phyloP scores from a whole-genome alignment of 2,113 vertebrate genomes.

The Caranx melampygus region DNA sequence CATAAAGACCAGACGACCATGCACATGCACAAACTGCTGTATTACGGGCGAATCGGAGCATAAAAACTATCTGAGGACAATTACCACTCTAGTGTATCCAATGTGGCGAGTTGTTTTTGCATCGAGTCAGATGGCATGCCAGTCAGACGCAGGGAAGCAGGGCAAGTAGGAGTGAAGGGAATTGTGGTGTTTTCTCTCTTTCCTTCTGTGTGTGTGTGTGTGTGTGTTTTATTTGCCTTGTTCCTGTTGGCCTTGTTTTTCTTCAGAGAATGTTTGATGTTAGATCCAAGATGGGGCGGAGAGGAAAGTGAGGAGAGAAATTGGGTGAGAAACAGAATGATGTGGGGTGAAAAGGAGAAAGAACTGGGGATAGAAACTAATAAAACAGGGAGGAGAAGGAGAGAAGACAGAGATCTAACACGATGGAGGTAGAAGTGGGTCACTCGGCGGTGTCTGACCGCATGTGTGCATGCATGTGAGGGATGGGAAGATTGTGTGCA shows the following conservation, averaged over 20 bases:
- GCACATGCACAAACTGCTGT: not conserved
- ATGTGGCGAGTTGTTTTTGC: conserved; percentile 52
- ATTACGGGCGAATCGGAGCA: conserved; percentile 24
- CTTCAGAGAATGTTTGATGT: conserved; percentile 74
- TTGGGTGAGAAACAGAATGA: conserved; percentile 41
- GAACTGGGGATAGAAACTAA: conserved; percentile 24
- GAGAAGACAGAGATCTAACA: conserved; percentile 17
- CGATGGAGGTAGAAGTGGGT: conserved; percentile 52
- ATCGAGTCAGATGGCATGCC: conserved; percentile 64
- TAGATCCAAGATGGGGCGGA: conserved; percentile 64
- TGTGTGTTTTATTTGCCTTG: conserved; percentile 44
- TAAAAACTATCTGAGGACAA: conserved; percentile 40
- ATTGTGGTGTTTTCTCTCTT: conserved; percentile 53
- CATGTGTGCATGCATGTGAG: conserved; percentile 12
- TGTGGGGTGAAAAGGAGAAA: not conserved
- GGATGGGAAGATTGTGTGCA: not conserved
- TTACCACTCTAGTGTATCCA: conserved; percentile 35
- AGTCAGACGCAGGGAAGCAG: conserved; percentile 57
- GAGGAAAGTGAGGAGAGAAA: conserved; percentile 42
- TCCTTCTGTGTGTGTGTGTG: conserved; percentile 8
- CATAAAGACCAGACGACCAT: not conserved
- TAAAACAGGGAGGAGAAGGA: not conserved
- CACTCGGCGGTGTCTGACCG: conserved; percentile 24
- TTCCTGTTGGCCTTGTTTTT: conserved; percentile 73
- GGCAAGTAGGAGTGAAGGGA: conserved; percentile 65